Evolutionary conservation across 2,797 vertebrate genomes (phyloP).

Genomic region (Enteromius thamalakanensis): DNA sequence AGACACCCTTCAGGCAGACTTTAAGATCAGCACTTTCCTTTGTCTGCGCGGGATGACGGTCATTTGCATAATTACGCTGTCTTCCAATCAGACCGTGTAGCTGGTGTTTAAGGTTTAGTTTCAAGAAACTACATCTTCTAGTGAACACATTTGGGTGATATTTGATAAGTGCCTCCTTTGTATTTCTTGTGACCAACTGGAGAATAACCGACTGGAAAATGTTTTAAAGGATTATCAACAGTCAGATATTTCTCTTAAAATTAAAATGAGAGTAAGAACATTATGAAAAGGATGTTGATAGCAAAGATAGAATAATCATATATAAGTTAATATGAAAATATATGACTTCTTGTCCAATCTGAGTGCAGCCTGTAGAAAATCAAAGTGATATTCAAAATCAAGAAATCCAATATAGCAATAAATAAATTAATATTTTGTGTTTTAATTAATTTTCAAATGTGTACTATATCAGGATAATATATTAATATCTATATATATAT

Average conservation of each 20-base stretch:
- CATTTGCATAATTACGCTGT: not conserved
- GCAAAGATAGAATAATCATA: not conserved
- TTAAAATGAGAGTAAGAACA: not conserved
- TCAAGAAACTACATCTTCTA: not conserved
- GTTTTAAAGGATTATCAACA: not conserved
- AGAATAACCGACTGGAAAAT: not conserved
- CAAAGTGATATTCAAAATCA: not conserved
- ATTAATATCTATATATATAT: too few species aligned
- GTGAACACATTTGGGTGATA: not conserved
- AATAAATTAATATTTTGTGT: too few species aligned
- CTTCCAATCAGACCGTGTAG: not conserved
- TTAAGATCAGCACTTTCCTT: slow-evolving; percentile 30
- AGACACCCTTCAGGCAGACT: not conserved
- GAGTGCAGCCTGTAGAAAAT: not conserved
- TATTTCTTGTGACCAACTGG: not conserved
- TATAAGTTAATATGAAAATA: not conserved
- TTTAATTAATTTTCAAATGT: too few species aligned
- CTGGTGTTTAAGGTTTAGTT: not conserved
- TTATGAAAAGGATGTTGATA: not conserved
- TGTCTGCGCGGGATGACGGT: not conserved
- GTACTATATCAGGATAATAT: too few species aligned
- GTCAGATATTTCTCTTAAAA: not conserved
- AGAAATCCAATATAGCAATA: not conserved
- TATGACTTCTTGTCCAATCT: not conserved
- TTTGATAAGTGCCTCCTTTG: not conserved